Percentiles rank a stretch among this genome's conserved stretches.
phyloP scores from a whole-genome alignment of 2,888 invertebrate genomes.

The Andrena flavipes region DNA sequence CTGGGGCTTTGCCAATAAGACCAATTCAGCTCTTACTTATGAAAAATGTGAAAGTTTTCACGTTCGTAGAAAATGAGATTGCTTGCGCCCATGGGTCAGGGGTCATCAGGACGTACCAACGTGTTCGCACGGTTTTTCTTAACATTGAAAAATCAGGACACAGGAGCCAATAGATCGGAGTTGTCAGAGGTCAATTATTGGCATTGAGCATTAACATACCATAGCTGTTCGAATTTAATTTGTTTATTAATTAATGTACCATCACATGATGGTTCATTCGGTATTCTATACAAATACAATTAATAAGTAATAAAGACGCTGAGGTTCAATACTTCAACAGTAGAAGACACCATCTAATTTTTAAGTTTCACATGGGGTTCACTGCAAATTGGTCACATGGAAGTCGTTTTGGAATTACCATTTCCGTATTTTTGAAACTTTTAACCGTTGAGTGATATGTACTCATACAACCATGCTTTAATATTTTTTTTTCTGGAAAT shows the following conservation, averaged over 20 bases:
- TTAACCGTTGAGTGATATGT: too few relatives aligned
- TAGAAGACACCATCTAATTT: too few relatives aligned
- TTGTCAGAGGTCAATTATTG: slow-evolving; percentile 42
- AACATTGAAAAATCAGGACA: slow-evolving; percentile 26
- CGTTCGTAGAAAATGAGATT: slow-evolving; percentile 25
- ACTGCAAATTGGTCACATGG: too few relatives aligned
- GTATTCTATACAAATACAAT: too few relatives aligned
- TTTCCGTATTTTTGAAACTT: too few relatives aligned
- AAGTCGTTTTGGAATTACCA: too few relatives aligned
- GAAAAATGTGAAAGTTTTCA: slow-evolving; percentile 16
- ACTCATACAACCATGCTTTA: too few relatives aligned
- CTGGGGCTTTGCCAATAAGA: not conserved
- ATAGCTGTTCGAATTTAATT: not conserved
- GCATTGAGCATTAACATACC: slow-evolving; percentile 43
- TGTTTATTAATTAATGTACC: slow-evolving; percentile 7
- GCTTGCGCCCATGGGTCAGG: slow-evolving; percentile 12
- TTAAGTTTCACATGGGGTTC: too few relatives aligned
- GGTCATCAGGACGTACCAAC: slow-evolving; percentile 31
- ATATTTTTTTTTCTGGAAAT: too few relatives aligned
- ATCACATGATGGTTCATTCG: not conserved
- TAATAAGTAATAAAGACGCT: too few relatives aligned
- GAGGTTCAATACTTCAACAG: too few relatives aligned
- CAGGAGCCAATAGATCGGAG: slow-evolving; percentile 15
- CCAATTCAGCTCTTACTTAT: not conserved
- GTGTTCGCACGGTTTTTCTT: slow-evolving; percentile 15